Base-by-base conservation (phyloP, 1,140 invertebrate species). In the Globodera rostochiensis region DNA sequence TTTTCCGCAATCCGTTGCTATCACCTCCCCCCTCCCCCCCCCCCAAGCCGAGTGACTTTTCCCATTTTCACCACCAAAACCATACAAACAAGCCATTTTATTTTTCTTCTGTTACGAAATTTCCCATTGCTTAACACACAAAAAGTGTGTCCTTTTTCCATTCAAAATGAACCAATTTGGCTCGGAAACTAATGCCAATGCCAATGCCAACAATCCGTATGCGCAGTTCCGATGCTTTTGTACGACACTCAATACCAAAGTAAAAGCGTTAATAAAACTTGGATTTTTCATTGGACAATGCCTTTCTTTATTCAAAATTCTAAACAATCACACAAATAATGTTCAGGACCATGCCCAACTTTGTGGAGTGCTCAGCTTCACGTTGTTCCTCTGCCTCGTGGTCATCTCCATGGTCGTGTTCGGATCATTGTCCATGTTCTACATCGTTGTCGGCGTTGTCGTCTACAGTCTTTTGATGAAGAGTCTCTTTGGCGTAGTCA, bases 271-370 rank as follows among this genome's bases (percentile, higher is more conserved):
- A 53, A 53, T 11, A 53, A 53, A 36, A 36, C 25, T 36, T 36
- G 25, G 25, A 36, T 36, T 36, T 36, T 11, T 6, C 50, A 13
- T 53, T 47, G 11, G 50, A 19, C 53, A 11, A 47, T 15, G 8
- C 4, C 6, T 7, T 70, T 70, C 3, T 9, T 70, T 0, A 3
- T 21, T 45, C 67, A 1, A 69, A 69, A n/a, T n/a, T n/a, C 1
- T 69, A 45, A 1, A 7, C n/a, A 25, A 2, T 45, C 67, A 7
- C 66, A 69, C 15, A 5, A 50, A 36, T 74, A 53, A 8, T 21
- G 66, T 45, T 79, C 3, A 83, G 82, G 82, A 83, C 19, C 82
- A 83, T 67, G 67, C 79, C 21, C 84, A 85, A 25, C 78, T 83
- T 25, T 60, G 84, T 15, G 82, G 82, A 5, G 69, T 83, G 36